phyloP scores from a whole-genome alignment of 2,797 vertebrate species.

The Eurystomus glaucurus region DNA sequence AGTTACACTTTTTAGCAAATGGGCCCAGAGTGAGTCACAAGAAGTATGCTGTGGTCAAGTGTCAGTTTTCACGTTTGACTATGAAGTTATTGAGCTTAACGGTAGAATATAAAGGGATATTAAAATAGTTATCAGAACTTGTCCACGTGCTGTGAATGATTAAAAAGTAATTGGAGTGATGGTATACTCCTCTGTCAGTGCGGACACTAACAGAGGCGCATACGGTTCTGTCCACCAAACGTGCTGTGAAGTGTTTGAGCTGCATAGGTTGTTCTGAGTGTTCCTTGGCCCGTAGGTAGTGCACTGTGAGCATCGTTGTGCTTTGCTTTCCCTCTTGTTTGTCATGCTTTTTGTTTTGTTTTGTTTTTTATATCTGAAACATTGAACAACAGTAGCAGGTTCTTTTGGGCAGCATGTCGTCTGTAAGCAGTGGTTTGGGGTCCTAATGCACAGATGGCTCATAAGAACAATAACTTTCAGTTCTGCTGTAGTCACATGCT shows the following conservation, averaged over 20 bases:
- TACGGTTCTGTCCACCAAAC: constrained; percentile 23
- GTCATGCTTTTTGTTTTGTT: neutral
- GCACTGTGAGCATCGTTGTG: neutral
- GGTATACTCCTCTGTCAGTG: constrained; percentile 50
- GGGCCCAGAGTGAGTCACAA: constrained; percentile 70
- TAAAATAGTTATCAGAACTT: constrained; percentile 59
- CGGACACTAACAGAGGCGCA: neutral
- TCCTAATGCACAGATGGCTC: neutral
- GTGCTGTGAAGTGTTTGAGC: constrained; percentile 78
- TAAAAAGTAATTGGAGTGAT: constrained; percentile 71
- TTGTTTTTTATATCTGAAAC: neutral
- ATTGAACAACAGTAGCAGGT: neutral
- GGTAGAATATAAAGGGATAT: constrained; percentile 75
- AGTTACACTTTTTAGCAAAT: neutral
- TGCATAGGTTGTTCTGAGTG: constrained; percentile 58
- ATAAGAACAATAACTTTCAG: neutral
- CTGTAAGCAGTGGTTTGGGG: neutral
- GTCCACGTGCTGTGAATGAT: constrained; percentile 80
- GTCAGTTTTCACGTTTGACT: constrained; percentile 75
- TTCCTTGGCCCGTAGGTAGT: constrained; percentile 25
- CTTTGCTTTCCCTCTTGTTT: constrained; percentile 46
- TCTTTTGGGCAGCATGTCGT: constrained; percentile 48
- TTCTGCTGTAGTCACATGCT: neutral
- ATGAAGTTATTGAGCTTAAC: constrained; percentile 50
- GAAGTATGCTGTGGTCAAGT: constrained; percentile 70